Evolutionary conservation across 2,113 vertebrate genomes (phyloP), one percentile per base, ranked within the genome.

Genomic region (Sceloporus tristichus): DNA sequence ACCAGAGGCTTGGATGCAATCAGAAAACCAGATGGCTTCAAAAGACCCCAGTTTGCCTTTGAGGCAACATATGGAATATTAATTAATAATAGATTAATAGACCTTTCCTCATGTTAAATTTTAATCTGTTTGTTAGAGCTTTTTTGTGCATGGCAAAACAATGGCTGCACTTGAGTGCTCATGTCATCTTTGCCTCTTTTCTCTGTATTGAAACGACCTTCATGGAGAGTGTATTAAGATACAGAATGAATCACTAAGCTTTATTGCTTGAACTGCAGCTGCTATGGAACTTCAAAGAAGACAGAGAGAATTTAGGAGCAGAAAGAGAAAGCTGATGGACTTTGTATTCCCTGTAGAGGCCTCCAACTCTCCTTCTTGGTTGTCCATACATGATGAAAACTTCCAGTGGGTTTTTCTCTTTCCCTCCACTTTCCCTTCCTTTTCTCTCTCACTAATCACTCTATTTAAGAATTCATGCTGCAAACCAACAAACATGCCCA

Each of bases 71-170:
- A 92, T 29, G 91, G 93, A 94, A 93, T 93, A 95, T 94, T 88
- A 95, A 94, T 96, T 87, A 96, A 95, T 95, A 93, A 95, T 94
- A 91, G 91, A 95, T 95, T 95, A 95, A 95, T 94, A 90, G 91
- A 94, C 87, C 90, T 93, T 88, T 84, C 80, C 79, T 84, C 85
- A 59, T 68, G 91, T 92, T 54, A 87, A 94, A 90, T 76, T 86
- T 92, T 91, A 92, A 93, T 85, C 78, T 91, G 77, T 91, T 91
- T 91, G 87, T 89, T 85, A 13, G 53, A 87, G 82, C 85, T 85
- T 48, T 85, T 84, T 87, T 89, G 91, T 85, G 88, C 34, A 79
- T 78, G 65, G 3, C 34, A 62, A 54, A 85, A 74, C 77, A 54
- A 74, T 0, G 86, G 86, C 0, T 81, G 75, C 7, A 4, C 34